Conservation (phyloP, 1,140 invertebrate species). For the Nixonia krombeini region DNA sequence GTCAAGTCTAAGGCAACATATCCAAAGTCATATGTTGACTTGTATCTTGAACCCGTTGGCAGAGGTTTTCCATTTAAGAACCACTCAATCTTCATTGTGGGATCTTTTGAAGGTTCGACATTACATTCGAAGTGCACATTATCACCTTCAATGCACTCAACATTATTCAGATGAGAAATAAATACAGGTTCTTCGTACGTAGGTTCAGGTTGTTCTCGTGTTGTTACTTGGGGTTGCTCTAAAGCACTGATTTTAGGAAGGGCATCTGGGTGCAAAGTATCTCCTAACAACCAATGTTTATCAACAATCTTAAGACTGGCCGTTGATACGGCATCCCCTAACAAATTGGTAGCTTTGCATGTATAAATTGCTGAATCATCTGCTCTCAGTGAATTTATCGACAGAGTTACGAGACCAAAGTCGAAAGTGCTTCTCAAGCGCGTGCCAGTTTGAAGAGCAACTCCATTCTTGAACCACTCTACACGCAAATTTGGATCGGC, state of each 20-base stretch:
- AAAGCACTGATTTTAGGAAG: constrained; percentile 88
- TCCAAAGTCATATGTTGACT: constrained; percentile 91
- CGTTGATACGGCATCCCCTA: constrained; percentile 93
- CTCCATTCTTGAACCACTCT: constrained; percentile 94
- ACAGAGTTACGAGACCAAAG: constrained; percentile 93
- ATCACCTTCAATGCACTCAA: constrained; percentile 90
- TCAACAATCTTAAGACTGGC: constrained; percentile 92
- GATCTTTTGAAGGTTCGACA: constrained; percentile 94
- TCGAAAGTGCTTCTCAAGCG: constrained; percentile 91
- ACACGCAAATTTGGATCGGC: constrained; percentile 93
- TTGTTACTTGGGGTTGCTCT: constrained; percentile 81
- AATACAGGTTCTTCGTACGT: constrained; percentile 89
- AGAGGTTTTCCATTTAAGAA: constrained; percentile 89
- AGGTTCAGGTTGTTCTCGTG: constrained; percentile 79
- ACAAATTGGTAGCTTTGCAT: constrained; percentile 90
- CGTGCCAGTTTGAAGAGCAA: constrained; percentile 86
- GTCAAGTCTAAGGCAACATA: constrained; percentile 88
- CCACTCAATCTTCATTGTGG: constrained; percentile 94
- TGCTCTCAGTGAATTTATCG: constrained; percentile 86
- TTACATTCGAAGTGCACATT: constrained; percentile 95
- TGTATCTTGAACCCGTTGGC: constrained; percentile 84
- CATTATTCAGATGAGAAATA: constrained; percentile 91
- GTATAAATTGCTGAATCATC: constrained; percentile 96
- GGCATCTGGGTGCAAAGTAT: constrained; percentile 92
- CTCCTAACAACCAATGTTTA: constrained; percentile 87